These are phyloP conservation scores for Aphelocoma californica DNA, from an alignment of 2,797 vertebrate genomes.

Conservation along the genomic window DNA sequence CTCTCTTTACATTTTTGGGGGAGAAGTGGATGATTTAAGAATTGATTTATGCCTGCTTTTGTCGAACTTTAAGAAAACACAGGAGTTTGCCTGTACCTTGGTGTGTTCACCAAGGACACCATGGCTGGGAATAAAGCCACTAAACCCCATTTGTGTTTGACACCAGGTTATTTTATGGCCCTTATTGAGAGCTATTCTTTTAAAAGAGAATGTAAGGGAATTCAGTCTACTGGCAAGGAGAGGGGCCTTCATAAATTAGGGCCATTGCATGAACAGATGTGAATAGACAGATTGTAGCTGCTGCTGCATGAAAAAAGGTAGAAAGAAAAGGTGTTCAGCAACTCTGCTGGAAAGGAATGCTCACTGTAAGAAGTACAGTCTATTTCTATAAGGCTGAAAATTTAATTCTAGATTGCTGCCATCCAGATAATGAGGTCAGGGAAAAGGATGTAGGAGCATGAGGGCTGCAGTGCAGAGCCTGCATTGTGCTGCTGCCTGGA, in stretches of 20 bases:
- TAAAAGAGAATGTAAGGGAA: not conserved
- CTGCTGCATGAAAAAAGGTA: not conserved
- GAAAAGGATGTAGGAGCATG: not conserved
- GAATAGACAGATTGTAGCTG: not conserved
- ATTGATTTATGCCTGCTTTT: not conserved
- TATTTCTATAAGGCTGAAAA: not conserved
- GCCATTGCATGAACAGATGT: not conserved
- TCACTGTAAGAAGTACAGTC: not conserved
- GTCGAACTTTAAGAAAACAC: not conserved
- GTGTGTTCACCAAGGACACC: not conserved
- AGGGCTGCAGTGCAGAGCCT: not conserved
- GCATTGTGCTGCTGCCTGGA: not conserved
- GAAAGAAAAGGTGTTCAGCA: not conserved
- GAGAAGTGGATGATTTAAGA: not conserved
- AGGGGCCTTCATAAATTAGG: not conserved
- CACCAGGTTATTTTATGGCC: not conserved
- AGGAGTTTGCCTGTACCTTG: not conserved
- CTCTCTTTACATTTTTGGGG: not conserved
- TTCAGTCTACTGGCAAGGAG: not conserved
- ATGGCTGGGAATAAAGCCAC: not conserved
- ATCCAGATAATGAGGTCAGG: not conserved
- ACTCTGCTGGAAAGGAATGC: not conserved
- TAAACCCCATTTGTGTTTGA: not conserved
- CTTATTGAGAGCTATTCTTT: not conserved
- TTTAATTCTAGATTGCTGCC: conserved; percentile 12